A percentile compares a stretch with the other conserved stretches of the same genome.
Conservation (phyloP, 2,113 vertebrate genomes). For the Platysternon megacephalum region DNA sequence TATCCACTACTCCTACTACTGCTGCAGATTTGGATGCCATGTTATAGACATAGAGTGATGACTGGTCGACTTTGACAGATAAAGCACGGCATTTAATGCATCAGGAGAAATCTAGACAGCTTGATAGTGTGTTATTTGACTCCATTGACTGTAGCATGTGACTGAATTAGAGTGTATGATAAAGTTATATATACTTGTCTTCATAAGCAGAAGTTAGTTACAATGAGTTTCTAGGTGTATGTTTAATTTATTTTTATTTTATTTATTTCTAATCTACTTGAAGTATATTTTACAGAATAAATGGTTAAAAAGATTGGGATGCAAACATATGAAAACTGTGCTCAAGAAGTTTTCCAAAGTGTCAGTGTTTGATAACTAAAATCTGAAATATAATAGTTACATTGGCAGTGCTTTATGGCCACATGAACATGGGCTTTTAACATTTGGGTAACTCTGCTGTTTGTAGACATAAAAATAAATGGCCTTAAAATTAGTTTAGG, state of each 20-base stretch:
- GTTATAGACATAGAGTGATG: background rate
- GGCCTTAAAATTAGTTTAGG: constrained; percentile 75
- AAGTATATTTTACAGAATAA: constrained; percentile 66
- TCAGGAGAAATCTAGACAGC: constrained; percentile 31
- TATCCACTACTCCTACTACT: background rate
- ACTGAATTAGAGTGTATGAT: constrained; percentile 73
- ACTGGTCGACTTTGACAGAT: constrained; percentile 19
- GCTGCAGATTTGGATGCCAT: background rate
- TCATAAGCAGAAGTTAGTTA: constrained; percentile 74
- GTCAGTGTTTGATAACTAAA: constrained; percentile 73
- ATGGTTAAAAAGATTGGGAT: constrained; percentile 69
- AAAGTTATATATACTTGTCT: constrained; percentile 69
- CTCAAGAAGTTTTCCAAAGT: constrained; percentile 65
- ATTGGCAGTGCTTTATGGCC: constrained; percentile 70
- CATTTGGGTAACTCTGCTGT: constrained; percentile 71
- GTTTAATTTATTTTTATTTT: constrained; percentile 68
- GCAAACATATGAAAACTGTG: constrained; percentile 66
- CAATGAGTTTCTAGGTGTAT: constrained; percentile 70
- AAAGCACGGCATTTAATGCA: background rate
- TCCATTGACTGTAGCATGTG: constrained; percentile 52
- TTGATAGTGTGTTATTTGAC: constrained; percentile 48
- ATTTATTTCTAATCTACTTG: constrained; percentile 69
- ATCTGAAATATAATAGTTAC: constrained; percentile 73
- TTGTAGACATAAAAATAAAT: constrained; percentile 77
- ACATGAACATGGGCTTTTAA: constrained; percentile 69